Evolutionary conservation across 2,113 vertebrate species (phyloP).

Genomic region (Dicerorhinus sumatrensis): DNA sequence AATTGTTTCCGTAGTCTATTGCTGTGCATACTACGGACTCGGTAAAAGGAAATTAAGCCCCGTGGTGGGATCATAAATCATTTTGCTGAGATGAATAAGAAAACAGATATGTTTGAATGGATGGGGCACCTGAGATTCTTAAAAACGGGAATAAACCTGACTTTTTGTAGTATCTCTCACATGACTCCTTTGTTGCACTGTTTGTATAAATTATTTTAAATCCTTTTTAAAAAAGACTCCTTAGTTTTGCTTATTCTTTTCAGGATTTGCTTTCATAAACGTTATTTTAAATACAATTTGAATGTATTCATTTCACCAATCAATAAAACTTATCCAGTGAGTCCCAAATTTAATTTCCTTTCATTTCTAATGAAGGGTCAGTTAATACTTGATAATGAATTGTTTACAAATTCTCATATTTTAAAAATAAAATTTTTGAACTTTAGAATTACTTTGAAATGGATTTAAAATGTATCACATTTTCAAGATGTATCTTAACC

Average conservation of each 20-base stretch:
- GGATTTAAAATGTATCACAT: neutral
- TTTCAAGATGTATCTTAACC: neutral
- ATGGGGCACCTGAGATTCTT: neutral
- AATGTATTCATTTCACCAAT: constrained; percentile 19
- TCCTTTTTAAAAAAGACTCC: neutral
- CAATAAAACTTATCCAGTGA: neutral
- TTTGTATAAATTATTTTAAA: constrained; percentile 34
- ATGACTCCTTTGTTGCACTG: constrained; percentile 5
- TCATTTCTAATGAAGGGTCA: neutral
- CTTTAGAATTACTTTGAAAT: constrained; percentile 31
- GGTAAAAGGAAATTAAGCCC: constrained; percentile 7
- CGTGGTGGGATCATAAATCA: constrained; percentile 55
- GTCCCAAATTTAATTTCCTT: neutral
- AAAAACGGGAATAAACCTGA: constrained; percentile 1
- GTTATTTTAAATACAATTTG: constrained; percentile 21
- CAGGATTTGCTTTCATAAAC: constrained; percentile 29
- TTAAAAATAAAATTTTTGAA: neutral
- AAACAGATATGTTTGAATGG: constrained; percentile 45
- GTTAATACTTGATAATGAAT: neutral
- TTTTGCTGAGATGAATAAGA: constrained; percentile 49
- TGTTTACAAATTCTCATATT: neutral
- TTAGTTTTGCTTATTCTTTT: constrained; percentile 14
- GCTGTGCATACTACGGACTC: neutral
- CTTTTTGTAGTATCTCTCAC: neutral
- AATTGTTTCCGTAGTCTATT: constrained; percentile 53